Percentiles rank a stretch among this genome's conserved stretches.
Conservation (phyloP, 1,140 invertebrate genomes). For the Holcopasites calliopsidis region DNA sequence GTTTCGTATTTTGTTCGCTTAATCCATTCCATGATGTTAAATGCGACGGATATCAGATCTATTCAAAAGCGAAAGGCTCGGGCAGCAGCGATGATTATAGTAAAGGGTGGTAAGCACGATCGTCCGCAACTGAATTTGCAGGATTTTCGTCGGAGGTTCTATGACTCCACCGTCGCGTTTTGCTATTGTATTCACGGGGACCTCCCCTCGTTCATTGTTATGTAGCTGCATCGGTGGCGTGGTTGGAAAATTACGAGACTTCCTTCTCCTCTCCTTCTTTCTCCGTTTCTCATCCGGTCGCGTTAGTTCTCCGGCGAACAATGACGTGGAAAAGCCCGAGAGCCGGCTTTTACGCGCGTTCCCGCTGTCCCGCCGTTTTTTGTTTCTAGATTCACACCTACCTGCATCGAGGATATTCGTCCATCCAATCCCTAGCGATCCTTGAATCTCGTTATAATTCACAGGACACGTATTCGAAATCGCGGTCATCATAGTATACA, state of each 20-base stretch:
- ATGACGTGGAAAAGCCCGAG: conserved; percentile 61
- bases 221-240: conserved; percentile 38
- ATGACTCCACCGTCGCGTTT: conserved; percentile 48
- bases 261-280: conserved; percentile 42
- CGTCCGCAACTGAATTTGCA: conserved; percentile 48
- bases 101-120: not conserved
- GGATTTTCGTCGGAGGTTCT: conserved; percentile 35
- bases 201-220: conserved; percentile 59
- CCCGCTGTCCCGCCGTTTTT: not conserved
- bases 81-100: no score
- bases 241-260: conserved; percentile 61
- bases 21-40: no score
- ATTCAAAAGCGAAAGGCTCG: no score
- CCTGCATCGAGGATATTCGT: not conserved
- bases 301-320: conserved; percentile 46
- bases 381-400: not conserved
- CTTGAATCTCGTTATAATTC: not conserved
- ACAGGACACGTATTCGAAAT: no score
- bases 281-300: conserved; percentile 51
- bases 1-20: no score
- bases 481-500: no score
- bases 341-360: conserved; percentile 47
- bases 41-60: no score
- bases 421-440: not conserved
- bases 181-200: conserved; percentile 53